Percentiles rank a stretch among this genome's conserved stretches.
phyloP scores from a whole-genome alignment of 2,113 vertebrate genomes.

The Rana temporaria region DNA sequence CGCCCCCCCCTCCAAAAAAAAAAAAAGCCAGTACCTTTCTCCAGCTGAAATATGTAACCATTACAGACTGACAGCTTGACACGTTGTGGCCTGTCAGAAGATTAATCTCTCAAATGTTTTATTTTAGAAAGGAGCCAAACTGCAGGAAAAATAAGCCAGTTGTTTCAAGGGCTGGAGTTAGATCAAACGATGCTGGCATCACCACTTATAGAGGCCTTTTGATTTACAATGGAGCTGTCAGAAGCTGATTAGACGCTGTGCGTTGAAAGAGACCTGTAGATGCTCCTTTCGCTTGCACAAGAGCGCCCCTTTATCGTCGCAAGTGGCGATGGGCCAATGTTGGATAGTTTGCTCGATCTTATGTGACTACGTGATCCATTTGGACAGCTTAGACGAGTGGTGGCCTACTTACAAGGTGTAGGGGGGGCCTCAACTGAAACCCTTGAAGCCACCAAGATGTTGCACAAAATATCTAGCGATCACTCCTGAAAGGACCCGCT shows the following conservation, averaged over 20 bases:
- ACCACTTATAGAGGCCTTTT: slow-evolving; percentile 85
- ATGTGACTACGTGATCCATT: too few relatives aligned
- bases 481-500: too few relatives aligned
- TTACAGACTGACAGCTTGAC: slow-evolving; percentile 95
- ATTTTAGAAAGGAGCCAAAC: slow-evolving; percentile 90
- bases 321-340: too few relatives aligned
- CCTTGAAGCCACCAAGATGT: too few relatives aligned
- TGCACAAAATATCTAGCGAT: too few relatives aligned
- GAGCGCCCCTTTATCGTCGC: slow-evolving; percentile 61
- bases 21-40: slow-evolving; percentile 70
- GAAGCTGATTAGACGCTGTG: slow-evolving; percentile 85
- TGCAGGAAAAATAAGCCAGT: slow-evolving; percentile 91
- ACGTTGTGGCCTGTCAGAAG: slow-evolving; percentile 92
- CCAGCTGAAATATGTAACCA: slow-evolving; percentile 93
- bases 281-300: slow-evolving; percentile 73
- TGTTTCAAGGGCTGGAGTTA: slow-evolving; percentile 91
- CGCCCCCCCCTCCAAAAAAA: slow-evolving; percentile 64
- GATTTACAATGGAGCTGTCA: slow-evolving; percentile 91
- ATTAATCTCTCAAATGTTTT: slow-evolving; percentile 92
- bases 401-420: too few relatives aligned
- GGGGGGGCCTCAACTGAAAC: too few relatives aligned
- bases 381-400: too few relatives aligned
- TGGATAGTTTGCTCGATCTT: too few relatives aligned
- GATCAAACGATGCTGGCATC: slow-evolving; percentile 90
- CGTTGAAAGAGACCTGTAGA: slow-evolving; percentile 78